Evolutionary conservation across 2,888 invertebrate genomes (phyloP).

Genomic region (Loripinus fragilis): DNA sequence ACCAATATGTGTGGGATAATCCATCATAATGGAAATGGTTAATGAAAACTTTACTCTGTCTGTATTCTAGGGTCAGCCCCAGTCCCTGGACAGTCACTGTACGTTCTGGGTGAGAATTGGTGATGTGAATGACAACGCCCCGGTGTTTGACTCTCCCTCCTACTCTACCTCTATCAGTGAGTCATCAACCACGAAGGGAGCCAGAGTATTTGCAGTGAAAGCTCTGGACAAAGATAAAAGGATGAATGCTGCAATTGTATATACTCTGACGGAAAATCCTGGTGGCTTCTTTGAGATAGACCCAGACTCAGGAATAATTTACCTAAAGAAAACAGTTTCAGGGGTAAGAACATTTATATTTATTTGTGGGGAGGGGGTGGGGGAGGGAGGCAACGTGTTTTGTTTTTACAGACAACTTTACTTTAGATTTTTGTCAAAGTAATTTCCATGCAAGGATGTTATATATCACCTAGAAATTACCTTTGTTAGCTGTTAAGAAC

Average conservation of each 20-base stretch:
- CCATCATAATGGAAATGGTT: too few relatives aligned
- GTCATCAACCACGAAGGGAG: conserved; percentile 28
- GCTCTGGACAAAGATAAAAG: conserved; percentile 99
- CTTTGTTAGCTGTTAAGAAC: too few relatives aligned
- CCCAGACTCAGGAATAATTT: conserved; percentile 98
- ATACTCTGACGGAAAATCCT: conserved; percentile 87
- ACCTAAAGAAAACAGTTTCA: conserved; percentile 93
- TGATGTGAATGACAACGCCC: conserved; percentile 80
- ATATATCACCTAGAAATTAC: too few relatives aligned
- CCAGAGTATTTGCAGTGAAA: conserved; percentile 69
- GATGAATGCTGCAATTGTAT: conserved; percentile 90
- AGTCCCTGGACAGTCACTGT: conserved; percentile 97
- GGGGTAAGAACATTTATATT: conserved; percentile 60
- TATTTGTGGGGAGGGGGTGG: too few relatives aligned
- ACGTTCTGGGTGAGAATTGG: conserved; percentile 88
- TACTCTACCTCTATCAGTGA: conserved; percentile 68
- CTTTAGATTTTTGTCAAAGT: too few relatives aligned
- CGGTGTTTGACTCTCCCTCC: conserved; percentile 76
- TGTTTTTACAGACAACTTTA: too few relatives aligned
- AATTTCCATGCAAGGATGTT: too few relatives aligned
- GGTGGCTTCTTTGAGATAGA: conserved; percentile 98
- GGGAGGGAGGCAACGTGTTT: too few relatives aligned
- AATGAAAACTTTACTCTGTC: too few relatives aligned
- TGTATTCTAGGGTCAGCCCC: conserved; percentile 90
- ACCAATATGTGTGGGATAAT: too few relatives aligned